Percentiles rank a stretch among this genome's conserved stretches.
Evolutionary conservation across 64 coral and sea anemone genomes (phyloP).

Genomic region (Porites australiensis): DNA sequence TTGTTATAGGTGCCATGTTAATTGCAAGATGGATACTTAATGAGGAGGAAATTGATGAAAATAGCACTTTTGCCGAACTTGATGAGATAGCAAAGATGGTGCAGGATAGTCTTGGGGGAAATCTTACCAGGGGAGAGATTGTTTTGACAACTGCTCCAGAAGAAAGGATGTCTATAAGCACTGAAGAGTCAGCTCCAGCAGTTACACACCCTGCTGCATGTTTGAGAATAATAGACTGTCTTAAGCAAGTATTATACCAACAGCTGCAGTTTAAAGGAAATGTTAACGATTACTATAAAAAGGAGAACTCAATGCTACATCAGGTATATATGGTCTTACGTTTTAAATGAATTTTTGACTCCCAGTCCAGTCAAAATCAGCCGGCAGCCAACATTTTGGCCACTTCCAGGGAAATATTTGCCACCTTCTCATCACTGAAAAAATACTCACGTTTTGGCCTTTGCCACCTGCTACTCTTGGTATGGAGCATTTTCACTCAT

Average conservation of each 20-base stretch:
- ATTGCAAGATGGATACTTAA: constrained; percentile 88
- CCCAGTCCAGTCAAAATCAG: too few species aligned
- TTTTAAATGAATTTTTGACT: not conserved
- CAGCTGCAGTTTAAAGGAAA: constrained; percentile 75
- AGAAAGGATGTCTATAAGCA: not conserved
- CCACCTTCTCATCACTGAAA: too few species aligned
- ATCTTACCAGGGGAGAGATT: not conserved
- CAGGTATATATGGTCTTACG: constrained; percentile 59
- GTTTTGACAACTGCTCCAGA: not conserved
- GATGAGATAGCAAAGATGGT: constrained; percentile 74
- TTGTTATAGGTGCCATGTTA: constrained; percentile 74
- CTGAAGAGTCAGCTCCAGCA: not conserved
- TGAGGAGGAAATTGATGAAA: constrained; percentile 65
- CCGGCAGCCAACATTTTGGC: too few species aligned
- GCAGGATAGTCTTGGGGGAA: constrained; percentile 54
- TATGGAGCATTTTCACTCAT: too few species aligned
- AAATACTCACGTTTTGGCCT: too few species aligned
- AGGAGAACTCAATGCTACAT: constrained; percentile 86
- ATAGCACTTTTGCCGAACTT: constrained; percentile 29
- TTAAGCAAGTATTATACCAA: constrained; percentile 80
- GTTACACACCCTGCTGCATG: constrained; percentile 24
- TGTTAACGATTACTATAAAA: constrained; percentile 81
- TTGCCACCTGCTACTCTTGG: too few species aligned
- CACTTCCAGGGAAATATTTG: too few species aligned
- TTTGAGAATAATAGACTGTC: constrained; percentile 63